These are phyloP conservation scores for Atrina japonica DNA, from an alignment of 2,888 invertebrate genomes.

Conservation along the genomic window DNA sequence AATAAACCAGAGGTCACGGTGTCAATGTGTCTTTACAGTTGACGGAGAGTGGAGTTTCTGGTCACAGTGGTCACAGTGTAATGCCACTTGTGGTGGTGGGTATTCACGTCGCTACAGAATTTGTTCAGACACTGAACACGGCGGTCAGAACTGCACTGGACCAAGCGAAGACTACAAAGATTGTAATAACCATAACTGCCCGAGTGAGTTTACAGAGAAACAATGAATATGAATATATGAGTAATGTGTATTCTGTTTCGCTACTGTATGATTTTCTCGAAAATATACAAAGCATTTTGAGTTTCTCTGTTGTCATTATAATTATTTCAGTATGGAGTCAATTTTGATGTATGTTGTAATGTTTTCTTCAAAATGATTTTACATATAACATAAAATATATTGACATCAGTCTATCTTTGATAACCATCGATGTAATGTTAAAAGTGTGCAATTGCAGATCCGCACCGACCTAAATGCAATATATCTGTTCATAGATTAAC, in stretches of 20 bases:
- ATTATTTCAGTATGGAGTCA: too few species aligned
- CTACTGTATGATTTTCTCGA: too few species aligned
- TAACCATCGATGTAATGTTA: too few species aligned
- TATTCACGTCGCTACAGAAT: conserved; percentile 50
- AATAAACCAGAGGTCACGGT: neutral
- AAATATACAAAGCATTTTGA: too few species aligned
- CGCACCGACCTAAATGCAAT: too few species aligned
- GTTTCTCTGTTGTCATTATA: too few species aligned
- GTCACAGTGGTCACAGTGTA: conserved; percentile 65
- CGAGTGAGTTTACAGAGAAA: conserved; percentile 56
- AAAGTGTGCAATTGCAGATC: too few species aligned
- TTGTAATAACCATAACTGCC: conserved; percentile 63
- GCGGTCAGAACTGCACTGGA: conserved; percentile 67
- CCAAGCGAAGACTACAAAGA: conserved; percentile 45
- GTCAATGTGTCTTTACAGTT: conserved; percentile 54
- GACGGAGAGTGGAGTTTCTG: conserved; percentile 65
- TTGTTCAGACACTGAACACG: conserved; percentile 57
- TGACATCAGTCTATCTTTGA: too few species aligned
- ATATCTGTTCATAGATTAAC: too few species aligned
- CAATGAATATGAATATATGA: neutral
- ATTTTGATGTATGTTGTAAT: too few species aligned
- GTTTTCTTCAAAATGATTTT: too few species aligned
- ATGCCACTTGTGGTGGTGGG: conserved; percentile 69
- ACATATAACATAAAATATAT: too few species aligned
- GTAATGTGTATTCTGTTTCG: neutral